These are phyloP conservation scores for Andrena haemorrhoa DNA, from an alignment of 2,888 invertebrate species.

Conservation along the genomic window DNA sequence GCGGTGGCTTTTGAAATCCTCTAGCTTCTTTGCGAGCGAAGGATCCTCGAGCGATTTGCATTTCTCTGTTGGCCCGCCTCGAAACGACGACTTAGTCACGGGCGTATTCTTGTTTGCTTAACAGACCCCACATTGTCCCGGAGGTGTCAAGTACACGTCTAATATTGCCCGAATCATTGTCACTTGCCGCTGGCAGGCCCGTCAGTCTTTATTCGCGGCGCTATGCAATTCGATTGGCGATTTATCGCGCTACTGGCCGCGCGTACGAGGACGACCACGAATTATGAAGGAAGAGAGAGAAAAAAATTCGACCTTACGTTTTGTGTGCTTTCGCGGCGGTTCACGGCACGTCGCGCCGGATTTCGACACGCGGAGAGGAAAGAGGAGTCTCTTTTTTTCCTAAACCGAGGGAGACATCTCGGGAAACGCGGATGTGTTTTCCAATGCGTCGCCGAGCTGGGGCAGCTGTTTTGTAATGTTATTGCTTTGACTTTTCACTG, in stretches of 20 bases:
- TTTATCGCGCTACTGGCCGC: not conserved
- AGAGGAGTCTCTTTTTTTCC: too few species aligned
- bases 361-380: too few species aligned
- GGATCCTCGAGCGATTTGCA: slow-evolving; percentile 1
- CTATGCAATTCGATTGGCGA: not conserved
- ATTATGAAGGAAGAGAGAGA: not conserved
- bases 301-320: not conserved
- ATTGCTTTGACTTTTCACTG: too few species aligned
- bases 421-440: too few species aligned
- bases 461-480: too few species aligned
- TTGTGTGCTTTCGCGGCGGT: not conserved
- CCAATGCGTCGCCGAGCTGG: too few species aligned
- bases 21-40: not conserved
- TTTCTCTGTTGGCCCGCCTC: not conserved
- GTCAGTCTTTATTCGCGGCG: not conserved
- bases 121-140: slow-evolving; percentile 18
- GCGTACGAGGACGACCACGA: not conserved
- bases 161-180: slow-evolving; percentile 9
- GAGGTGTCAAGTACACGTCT: slow-evolving; percentile 9
- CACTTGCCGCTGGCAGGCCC: not conserved
- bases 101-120: slow-evolving; percentile 24
- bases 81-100: slow-evolving; percentile 27
- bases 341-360: too few species aligned
- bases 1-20: not conserved
- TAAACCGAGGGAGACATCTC: too few species aligned